Base-by-base conservation (phyloP, 2,888 invertebrate species). In the Stenurella melanura region DNA sequence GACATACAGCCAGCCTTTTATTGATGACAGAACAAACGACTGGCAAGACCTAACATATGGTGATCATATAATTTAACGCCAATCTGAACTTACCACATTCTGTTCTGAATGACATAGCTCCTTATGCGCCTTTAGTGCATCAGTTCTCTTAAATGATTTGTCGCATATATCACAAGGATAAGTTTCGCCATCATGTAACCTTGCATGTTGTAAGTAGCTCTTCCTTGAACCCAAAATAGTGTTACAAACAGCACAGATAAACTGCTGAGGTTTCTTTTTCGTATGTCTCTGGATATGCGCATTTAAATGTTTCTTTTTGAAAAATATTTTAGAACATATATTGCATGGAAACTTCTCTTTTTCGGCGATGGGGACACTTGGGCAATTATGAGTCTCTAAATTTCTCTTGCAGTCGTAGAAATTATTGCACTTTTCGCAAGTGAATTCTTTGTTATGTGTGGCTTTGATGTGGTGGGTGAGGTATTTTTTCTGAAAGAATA, bases 401-500 rank as follows among this genome's bases (percentile, higher is more conserved):
- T 86, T 86, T 30, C 79, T 80, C n/a, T 83, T 79, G 4, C 85
- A 84, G 71, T 81, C 75, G 75, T 83, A 89, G 19, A 50, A 76
- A 66, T 83, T 86, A 26, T 81, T 67, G 78, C 88, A 89, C 56
- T 80, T 78, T 60, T 81, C 73, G 73, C 88, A 88, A 4, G 77
- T 74, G 76, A 79, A 85, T 73, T 82, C 84, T 71, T 87, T 85
- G 0, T 83, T 80, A 77, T 90, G 90, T 3, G 83, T 78, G 0
- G 80, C 78, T 73, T 84, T 85, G 17, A 89, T 83, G 80, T 92
- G 92, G 1, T 90, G 85, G 30, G 87, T 88, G 15, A 92, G 85
- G 78, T 90, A 90, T 81, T 90, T 91, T 71, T 89, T 88, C 60
- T 89, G 87, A 1, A 83, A 83, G 82, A 92, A 92, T 6, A 85